Conservation (phyloP, 2,113 vertebrate species). For the Pavo muticus region DNA sequence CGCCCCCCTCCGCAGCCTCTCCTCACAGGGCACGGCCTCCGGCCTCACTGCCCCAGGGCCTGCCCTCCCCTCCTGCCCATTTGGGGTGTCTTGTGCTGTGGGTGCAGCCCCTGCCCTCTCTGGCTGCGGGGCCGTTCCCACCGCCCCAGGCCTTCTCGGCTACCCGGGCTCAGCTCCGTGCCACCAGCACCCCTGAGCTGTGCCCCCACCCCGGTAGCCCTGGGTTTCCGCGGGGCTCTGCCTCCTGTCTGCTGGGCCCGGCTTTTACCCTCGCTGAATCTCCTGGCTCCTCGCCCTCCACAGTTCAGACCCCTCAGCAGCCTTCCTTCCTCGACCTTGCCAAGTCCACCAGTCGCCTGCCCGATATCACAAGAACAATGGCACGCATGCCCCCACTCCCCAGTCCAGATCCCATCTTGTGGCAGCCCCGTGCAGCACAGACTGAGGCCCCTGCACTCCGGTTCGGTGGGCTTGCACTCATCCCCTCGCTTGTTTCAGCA, state of each 20-base stretch:
- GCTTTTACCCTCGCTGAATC: background rate
- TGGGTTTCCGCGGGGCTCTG: background rate
- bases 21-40: background rate
- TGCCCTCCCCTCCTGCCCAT: background rate
- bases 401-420: rapidly evolving
- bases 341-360: rapidly evolving
- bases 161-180: background rate
- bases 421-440: background rate
- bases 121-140: rapidly evolving
- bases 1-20: background rate
- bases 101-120: background rate
- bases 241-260: background rate
- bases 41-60: rapidly evolving
- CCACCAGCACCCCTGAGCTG: background rate
- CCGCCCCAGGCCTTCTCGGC: rapidly evolving
- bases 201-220: no score
- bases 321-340: background rate
- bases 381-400: rapidly evolving
- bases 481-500: background rate
- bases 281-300: background rate
- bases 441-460: background rate
- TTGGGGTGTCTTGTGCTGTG: background rate
- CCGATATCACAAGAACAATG: background rate
- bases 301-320: background rate
- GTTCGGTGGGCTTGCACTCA: background rate